These are phyloP conservation scores for Pipistrellus pygmaeus DNA, from an alignment of 2,797 vertebrate species.

Conservation along the genomic window DNA sequence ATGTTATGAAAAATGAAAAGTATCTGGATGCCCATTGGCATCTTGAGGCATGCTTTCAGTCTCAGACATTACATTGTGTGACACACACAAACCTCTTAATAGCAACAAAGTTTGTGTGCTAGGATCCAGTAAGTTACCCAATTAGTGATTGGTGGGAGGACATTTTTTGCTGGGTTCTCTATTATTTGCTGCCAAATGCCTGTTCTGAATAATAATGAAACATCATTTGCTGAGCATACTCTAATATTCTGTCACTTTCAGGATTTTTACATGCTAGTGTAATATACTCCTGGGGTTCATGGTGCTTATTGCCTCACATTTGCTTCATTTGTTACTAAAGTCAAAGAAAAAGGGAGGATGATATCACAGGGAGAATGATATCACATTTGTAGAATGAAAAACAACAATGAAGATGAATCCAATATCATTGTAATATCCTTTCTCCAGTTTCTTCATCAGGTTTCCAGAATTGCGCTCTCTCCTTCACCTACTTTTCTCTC, in stretches of 20 bases:
- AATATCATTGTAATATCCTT: not conserved
- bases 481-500: not conserved
- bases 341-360: not conserved
- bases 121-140: conserved; percentile 45
- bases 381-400: not conserved
- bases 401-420: conserved; percentile 33
- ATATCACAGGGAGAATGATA: not conserved
- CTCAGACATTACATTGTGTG: not conserved
- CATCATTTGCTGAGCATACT: not conserved
- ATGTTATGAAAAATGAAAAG: not conserved
- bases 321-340: not conserved
- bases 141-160: conserved; percentile 8
- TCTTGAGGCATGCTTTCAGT: not conserved
- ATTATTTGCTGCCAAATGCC: not conserved
- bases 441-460: not conserved
- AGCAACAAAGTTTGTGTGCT: conserved; percentile 57
- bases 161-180: conserved; percentile 34
- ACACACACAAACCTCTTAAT: conserved; percentile 35
- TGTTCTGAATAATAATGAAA: not conserved
- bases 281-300: not conserved
- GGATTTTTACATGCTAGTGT: not conserved
- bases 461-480: not conserved
- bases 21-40: not conserved
- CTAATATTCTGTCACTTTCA: not conserved
- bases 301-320: not conserved